Percentiles rank a stretch among this genome's conserved stretches.
Conservation (phyloP, 2,113 vertebrate genomes). For the Phylloscopus whistleri region DNA sequence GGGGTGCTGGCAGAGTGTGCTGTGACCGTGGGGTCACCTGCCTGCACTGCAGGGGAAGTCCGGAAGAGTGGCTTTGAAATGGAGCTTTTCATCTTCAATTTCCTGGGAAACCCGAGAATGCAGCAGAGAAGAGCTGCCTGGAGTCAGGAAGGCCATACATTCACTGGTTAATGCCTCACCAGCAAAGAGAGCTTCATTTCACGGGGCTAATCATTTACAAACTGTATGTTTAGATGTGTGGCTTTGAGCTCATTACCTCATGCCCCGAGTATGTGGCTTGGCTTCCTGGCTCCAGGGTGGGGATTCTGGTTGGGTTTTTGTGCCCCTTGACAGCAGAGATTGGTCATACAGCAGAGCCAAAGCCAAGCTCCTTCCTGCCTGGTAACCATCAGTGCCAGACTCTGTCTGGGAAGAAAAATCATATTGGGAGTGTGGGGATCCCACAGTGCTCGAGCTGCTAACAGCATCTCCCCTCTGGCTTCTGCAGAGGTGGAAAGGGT, state of each 20-base stretch:
- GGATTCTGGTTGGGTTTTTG: neutral
- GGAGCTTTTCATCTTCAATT: neutral
- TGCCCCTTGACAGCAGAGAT: neutral
- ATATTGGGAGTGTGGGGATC: accelerated
- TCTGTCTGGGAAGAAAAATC: neutral
- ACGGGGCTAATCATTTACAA: neutral
- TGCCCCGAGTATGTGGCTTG: accelerated
- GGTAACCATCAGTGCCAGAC: neutral
- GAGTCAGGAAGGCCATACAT: neutral
- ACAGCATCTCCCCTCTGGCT: neutral
- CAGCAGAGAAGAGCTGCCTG: neutral
- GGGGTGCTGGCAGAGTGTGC: neutral
- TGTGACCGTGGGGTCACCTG: neutral
- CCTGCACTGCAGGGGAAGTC: neutral
- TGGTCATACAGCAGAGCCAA: accelerated
- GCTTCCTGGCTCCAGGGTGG: neutral
- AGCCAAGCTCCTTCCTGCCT: neutral
- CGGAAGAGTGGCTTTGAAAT: neutral
- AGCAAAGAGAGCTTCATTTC: neutral
- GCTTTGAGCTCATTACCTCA: neutral
- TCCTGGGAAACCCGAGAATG: neutral
- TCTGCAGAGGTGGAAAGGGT: accelerated
- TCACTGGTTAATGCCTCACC: neutral
- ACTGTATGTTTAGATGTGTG: neutral
- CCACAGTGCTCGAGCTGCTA: accelerated